These are phyloP conservation scores for Paralinhomoeus sp. DNA, from an alignment of 2,888 invertebrate species.

Conservation along the genomic window DNA sequence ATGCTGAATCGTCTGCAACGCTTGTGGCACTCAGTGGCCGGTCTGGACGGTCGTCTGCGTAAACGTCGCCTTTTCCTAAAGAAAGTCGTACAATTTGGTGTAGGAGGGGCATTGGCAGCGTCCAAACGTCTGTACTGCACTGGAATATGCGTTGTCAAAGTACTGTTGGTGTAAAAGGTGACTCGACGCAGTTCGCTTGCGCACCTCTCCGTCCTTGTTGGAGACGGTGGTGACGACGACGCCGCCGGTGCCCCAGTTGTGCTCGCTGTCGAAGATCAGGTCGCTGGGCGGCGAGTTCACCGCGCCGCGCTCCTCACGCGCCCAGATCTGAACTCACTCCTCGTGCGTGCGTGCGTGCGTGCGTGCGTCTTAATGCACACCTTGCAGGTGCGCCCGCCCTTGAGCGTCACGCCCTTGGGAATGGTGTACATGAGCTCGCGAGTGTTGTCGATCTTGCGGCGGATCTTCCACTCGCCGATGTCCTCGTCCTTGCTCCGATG, in stretches of 20 bases:
- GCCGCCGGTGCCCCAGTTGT: slow-evolving; percentile 28
- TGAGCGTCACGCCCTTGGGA: slow-evolving; percentile 9
- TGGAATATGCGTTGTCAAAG: too few relatives aligned
- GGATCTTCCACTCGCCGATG: slow-evolving; percentile 25
- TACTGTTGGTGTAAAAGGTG: too few relatives aligned
- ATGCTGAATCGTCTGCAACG: too few relatives aligned
- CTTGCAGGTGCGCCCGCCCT: slow-evolving; percentile 9
- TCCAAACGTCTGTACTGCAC: too few relatives aligned
- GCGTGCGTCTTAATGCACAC: background rate
- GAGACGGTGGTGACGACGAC: slow-evolving; percentile 26
- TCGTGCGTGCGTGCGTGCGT: background rate
- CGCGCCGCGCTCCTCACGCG: slow-evolving; percentile 24
- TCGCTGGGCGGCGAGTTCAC: slow-evolving; percentile 23
- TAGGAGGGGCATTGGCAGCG: too few relatives aligned
- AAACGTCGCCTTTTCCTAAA: too few relatives aligned
- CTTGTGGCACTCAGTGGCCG: too few relatives aligned
- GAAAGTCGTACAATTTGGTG: too few relatives aligned
- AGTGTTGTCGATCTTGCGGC: slow-evolving; percentile 23
- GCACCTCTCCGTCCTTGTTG: slow-evolving; percentile 27
- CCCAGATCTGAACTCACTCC: slow-evolving; percentile 25
- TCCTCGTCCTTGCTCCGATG: slow-evolving; percentile 27
- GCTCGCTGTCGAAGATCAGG: slow-evolving; percentile 22
- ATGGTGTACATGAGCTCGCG: slow-evolving; percentile 13
- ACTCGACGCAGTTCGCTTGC: too few relatives aligned
- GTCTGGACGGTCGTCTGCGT: too few relatives aligned